Conservation (phyloP, 2,113 vertebrate species). For the Oncorhynchus clarkii region DNA sequence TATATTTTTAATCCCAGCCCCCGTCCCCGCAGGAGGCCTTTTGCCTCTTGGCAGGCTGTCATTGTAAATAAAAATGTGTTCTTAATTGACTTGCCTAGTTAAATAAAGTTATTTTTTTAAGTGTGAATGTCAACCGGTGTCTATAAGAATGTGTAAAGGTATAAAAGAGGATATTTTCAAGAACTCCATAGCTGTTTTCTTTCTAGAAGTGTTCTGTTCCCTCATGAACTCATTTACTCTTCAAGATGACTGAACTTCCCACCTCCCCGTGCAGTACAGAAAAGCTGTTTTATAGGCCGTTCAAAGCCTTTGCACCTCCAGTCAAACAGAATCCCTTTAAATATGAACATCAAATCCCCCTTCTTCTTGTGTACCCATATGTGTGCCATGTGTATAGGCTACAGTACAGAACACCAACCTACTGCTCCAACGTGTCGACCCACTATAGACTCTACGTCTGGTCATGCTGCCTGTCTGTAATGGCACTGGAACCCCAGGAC, state of each 20-base stretch:
- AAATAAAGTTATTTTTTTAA: too few relatives aligned
- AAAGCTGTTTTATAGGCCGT: background rate
- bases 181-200: background rate
- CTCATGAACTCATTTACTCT: background rate
- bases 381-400: conserved; percentile 15
- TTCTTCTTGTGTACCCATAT: background rate
- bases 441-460: background rate
- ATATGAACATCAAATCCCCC: background rate
- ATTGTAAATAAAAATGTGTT: too few relatives aligned
- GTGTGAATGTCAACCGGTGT: background rate
- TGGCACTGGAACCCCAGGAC: background rate
- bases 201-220: background rate
- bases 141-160: background rate
- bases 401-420: background rate
- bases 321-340: conserved; percentile 7
- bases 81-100: too few relatives aligned
- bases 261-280: background rate
- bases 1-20: too few relatives aligned
- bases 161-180: background rate
- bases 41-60: too few relatives aligned
- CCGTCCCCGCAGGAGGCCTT: too few relatives aligned
- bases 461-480: background rate
- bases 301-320: conserved; percentile 6
- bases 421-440: background rate
- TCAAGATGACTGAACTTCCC: background rate